These are phyloP conservation scores for Petromus typicus DNA, from an alignment of 2,113 vertebrate genomes.

Conservation along the genomic window DNA sequence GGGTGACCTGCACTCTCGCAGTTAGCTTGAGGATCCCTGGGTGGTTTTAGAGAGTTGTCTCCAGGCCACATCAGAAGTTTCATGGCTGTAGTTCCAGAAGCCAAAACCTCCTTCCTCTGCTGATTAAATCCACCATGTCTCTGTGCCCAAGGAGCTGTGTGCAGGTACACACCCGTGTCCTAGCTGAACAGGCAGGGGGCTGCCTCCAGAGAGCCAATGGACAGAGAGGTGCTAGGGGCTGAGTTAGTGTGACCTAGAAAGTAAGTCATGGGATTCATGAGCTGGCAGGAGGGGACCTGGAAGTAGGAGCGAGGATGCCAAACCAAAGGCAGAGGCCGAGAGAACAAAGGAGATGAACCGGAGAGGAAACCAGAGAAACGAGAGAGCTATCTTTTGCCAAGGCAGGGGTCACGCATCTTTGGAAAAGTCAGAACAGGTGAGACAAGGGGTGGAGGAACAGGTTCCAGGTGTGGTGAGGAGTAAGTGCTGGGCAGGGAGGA, in stretches of 20 bases:
- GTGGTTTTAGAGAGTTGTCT: not conserved
- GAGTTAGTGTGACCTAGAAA: constrained; percentile 37
- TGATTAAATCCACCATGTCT: not conserved
- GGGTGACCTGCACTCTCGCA: not conserved
- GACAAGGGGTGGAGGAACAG: not conserved
- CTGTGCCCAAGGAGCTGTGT: not conserved
- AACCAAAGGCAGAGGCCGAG: constrained; percentile 5
- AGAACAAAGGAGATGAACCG: not conserved
- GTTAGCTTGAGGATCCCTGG: not conserved
- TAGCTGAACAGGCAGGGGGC: not conserved
- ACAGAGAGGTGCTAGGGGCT: not conserved
- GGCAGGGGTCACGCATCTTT: not conserved
- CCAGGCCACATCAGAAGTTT: not conserved
- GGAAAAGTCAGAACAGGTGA: not conserved
- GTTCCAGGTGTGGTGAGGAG: not conserved
- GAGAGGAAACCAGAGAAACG: not conserved
- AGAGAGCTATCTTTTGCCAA: not conserved
- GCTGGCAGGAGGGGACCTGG: not conserved
- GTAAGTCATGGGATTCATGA: not conserved
- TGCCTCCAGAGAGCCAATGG: not conserved
- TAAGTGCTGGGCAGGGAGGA: not conserved
- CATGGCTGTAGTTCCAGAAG: not conserved
- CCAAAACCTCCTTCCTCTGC: not conserved
- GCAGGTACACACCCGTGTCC: not conserved
- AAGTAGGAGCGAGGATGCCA: not conserved